Percentiles rank a stretch among this genome's conserved stretches.
Conservation (phyloP, 2,113 vertebrate species). For the Alligator sinensis region DNA sequence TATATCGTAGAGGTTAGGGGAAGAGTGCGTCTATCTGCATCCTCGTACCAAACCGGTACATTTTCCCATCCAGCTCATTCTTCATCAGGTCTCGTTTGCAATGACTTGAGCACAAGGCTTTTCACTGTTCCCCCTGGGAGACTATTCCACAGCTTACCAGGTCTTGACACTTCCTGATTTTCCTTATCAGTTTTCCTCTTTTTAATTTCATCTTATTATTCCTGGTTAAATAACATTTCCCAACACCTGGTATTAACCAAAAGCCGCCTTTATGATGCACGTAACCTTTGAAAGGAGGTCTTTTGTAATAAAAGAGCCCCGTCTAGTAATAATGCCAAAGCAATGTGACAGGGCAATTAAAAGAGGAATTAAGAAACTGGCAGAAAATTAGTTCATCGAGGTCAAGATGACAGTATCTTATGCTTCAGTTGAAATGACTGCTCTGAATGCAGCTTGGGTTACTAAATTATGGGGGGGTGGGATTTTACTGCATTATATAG, state of each 20-base stretch:
- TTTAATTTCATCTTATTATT: neutral
- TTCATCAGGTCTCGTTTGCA: neutral
- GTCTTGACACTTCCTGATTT: neutral
- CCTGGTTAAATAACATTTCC: neutral
- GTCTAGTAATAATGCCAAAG: neutral
- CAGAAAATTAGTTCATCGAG: neutral
- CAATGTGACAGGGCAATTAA: neutral
- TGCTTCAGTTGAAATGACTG: neutral
- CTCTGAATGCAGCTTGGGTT: neutral
- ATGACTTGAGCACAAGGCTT: neutral
- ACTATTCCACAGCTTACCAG: neutral
- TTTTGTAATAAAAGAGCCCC: neutral
- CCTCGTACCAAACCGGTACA: neutral
- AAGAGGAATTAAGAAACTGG: neutral
- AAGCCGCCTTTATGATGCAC: neutral
- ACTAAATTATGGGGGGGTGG: neutral
- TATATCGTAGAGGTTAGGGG: neutral
- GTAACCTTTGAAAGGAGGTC: neutral
- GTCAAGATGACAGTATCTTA: neutral
- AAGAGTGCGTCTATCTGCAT: neutral
- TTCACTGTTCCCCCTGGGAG: neutral
- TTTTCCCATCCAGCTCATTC: rapidly evolving
- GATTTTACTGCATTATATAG: neutral
- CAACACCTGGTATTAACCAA: neutral
- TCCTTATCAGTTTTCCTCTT: neutral